phyloP scores from a whole-genome alignment of 2,797 vertebrate species.

The Heterohyrax brucei region DNA sequence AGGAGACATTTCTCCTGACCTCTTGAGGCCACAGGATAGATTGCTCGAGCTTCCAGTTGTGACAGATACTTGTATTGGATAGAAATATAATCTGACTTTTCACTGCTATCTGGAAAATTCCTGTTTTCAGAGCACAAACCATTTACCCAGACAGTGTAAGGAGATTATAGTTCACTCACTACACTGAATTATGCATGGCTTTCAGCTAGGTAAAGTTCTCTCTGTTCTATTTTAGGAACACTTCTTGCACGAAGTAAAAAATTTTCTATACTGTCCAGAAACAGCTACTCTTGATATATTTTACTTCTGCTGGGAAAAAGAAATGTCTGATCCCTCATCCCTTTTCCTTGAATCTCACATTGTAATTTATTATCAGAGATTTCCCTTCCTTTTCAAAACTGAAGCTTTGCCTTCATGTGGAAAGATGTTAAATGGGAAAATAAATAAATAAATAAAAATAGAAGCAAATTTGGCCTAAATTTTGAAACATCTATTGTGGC shows the following conservation, averaged over 20 bases:
- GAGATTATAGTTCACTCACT: constrained; percentile 87
- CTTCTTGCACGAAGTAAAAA: constrained; percentile 71
- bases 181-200: constrained; percentile 88
- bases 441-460: neutral
- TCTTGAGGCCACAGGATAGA: constrained; percentile 69
- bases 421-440: constrained; percentile 39
- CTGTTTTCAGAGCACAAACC: constrained; percentile 85
- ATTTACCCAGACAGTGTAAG: constrained; percentile 86
- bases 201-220: constrained; percentile 83
- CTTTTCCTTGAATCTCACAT: constrained; percentile 77
- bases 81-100: constrained; percentile 82
- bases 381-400: constrained; percentile 75
- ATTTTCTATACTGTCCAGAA: constrained; percentile 71
- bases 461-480: constrained; percentile 80
- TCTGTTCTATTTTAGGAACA: constrained; percentile 82
- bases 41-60: constrained; percentile 62
- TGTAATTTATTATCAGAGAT: constrained; percentile 77
- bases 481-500: constrained; percentile 72
- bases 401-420: constrained; percentile 70
- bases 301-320: constrained; percentile 75
- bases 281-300: constrained; percentile 81
- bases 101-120: constrained; percentile 82
- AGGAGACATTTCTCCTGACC: constrained; percentile 65
- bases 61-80: constrained; percentile 76
- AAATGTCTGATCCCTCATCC: constrained; percentile 26